Percentiles rank a stretch among this genome's conserved stretches.
Evolutionary conservation across 2,888 invertebrate species (phyloP).

Genomic region (Choreutis nemorana): DNA sequence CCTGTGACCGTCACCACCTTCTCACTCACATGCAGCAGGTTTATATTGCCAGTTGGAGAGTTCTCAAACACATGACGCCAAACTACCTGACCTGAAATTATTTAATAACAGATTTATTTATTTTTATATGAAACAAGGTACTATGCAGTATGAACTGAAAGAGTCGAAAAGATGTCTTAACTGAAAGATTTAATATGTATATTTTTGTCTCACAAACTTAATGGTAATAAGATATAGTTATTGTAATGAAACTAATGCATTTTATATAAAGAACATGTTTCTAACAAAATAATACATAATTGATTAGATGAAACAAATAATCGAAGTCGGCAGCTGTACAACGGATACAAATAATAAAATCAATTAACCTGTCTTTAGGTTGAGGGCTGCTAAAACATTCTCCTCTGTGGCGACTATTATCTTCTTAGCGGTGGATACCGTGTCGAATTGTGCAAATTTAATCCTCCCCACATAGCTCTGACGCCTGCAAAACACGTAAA

Average conservation of each 20-base stretch:
- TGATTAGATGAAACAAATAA: no score
- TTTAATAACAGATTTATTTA: no score
- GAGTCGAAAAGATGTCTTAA: no score
- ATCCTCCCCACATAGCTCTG: conserved; percentile 84
- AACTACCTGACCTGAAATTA: conserved; percentile 71
- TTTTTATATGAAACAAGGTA: no score
- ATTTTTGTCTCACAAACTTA: no score
- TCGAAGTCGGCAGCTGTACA: conserved; percentile 3
- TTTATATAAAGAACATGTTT: no score
- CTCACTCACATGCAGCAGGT: conserved; percentile 69
- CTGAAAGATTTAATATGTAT: no score
- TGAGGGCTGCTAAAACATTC: conserved; percentile 86
- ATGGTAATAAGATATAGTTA: no score
- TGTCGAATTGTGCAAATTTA: conserved; percentile 79
- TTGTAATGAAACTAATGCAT: no score
- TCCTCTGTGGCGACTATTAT: conserved; percentile 85
- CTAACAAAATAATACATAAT: no score
- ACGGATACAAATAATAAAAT: conserved; percentile 27
- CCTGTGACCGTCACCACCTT: conserved; percentile 81
- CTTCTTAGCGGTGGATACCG: conserved; percentile 74
- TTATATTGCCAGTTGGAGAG: conserved; percentile 69
- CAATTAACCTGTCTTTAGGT: conserved; percentile 74
- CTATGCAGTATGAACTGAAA: no score
- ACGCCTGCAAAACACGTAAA: conserved; percentile 69
- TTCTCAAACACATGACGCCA: conserved; percentile 87